Percentiles rank a stretch among this genome's conserved stretches.
Conservation (phyloP, 2,888 invertebrate genomes). For the Mimumesa dahlbomi region DNA sequence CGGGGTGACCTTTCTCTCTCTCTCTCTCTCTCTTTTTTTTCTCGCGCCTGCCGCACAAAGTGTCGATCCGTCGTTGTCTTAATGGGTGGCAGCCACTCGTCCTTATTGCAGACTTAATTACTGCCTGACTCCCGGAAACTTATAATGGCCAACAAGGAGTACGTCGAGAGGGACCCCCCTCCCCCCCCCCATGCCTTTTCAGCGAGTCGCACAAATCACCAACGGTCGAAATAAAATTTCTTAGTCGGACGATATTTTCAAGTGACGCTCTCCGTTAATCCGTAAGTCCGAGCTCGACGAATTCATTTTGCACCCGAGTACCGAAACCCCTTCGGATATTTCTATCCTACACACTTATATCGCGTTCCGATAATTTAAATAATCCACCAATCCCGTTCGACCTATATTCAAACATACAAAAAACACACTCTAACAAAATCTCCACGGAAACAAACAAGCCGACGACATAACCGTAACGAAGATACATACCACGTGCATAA, state of each 20-base stretch:
- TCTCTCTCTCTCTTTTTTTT: too few species aligned
- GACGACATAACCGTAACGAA: too few species aligned
- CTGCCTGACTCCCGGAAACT: conserved; percentile 78
- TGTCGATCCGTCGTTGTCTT: conserved; percentile 78
- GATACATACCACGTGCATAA: too few species aligned
- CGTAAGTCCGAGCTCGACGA: background rate
- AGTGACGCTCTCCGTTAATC: conserved; percentile 40
- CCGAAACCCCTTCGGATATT: background rate
- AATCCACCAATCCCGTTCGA: too few species aligned
- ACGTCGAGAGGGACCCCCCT: conserved; percentile 61
- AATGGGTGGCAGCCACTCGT: conserved; percentile 78
- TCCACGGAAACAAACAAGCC: too few species aligned
- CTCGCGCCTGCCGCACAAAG: conserved; percentile 74
- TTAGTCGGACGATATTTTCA: conserved; percentile 53
- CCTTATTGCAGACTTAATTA: conserved; percentile 80
- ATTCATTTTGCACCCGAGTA: background rate
- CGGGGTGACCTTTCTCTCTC: conserved; percentile 74
- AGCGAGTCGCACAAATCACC: conserved; percentile 62
- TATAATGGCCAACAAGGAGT: conserved; percentile 78
- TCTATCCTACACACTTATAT: too few species aligned
- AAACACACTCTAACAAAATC: too few species aligned
- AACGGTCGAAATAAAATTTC: conserved; percentile 65
- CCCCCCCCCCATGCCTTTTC: conserved; percentile 52
- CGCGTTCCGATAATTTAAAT: too few species aligned
- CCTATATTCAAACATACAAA: too few species aligned